Evolutionary conservation across 2,113 vertebrate genomes (phyloP).

Genomic region (Corythornis madagascariensis): DNA sequence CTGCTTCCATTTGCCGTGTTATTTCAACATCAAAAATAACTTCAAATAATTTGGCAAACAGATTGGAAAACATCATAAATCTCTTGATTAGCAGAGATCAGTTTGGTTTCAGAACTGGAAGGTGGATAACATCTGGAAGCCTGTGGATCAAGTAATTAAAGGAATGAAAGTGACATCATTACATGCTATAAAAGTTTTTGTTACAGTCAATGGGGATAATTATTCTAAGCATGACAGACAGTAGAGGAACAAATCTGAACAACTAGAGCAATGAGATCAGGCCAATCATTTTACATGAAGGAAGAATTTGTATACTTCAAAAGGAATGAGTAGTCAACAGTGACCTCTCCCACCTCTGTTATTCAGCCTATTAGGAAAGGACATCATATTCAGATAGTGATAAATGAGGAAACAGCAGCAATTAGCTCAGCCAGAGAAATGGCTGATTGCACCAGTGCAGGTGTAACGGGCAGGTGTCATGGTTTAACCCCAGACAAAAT

Average conservation of each 20-base stretch:
- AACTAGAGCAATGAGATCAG: neutral
- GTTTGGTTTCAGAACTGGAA: conserved; percentile 16
- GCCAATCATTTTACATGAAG: neutral
- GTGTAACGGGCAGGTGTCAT: neutral
- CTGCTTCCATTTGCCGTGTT: neutral
- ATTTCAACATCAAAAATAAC: neutral
- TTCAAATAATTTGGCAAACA: conserved; percentile 28
- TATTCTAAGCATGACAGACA: neutral
- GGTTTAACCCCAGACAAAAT: neutral
- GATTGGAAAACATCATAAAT: conserved; percentile 9
- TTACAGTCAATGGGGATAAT: neutral
- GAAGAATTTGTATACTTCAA: neutral
- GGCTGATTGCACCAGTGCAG: neutral
- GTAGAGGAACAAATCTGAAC: neutral
- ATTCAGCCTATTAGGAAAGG: neutral
- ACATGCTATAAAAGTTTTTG: conserved; percentile 5
- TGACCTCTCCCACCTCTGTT: neutral
- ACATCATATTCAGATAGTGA: neutral
- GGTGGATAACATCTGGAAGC: conserved; percentile 20
- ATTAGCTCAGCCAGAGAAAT: neutral
- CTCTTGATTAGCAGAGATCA: neutral
- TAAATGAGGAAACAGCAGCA: neutral
- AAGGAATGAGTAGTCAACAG: neutral
- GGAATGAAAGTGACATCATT: neutral
- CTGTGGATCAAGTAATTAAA: neutral